Conservation (phyloP, 2,888 invertebrate species). For the Hemaris fuciformis region DNA sequence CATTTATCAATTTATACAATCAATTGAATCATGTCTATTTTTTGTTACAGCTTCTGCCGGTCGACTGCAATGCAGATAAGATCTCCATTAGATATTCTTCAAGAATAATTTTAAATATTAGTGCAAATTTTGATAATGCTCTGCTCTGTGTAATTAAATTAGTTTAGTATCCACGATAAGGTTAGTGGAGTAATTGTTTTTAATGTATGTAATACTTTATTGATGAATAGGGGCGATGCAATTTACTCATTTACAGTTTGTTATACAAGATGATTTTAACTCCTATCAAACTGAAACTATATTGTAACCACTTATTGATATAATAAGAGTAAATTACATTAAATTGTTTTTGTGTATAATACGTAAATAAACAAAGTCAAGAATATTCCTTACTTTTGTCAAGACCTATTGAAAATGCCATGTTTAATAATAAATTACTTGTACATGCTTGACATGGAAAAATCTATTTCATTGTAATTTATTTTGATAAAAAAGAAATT, state of each 20-base stretch:
- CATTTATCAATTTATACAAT: constrained; percentile 53
- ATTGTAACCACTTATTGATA: no score
- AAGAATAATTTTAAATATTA: constrained; percentile 61
- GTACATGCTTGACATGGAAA: no score
- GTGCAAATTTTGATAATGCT: constrained; percentile 64
- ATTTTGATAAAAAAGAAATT: not conserved
- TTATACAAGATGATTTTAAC: not conserved
- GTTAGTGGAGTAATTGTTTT: constrained; percentile 33
- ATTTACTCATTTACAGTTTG: not conserved
- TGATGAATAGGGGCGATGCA: not conserved
- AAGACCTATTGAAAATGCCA: not conserved
- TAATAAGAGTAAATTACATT: not conserved
- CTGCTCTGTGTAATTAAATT: constrained; percentile 54
- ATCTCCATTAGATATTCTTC: constrained; percentile 70
- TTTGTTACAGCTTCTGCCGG: constrained; percentile 44
- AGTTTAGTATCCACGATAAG: constrained; percentile 39
- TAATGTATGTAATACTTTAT: constrained; percentile 14
- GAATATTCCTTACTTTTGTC: not conserved
- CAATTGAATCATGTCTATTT: constrained; percentile 28
- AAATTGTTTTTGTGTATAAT: not conserved
- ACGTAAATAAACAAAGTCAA: not conserved
- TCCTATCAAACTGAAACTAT: no score
- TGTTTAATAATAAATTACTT: no score
- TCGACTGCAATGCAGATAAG: constrained; percentile 63
- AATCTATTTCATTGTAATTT: not conserved